Evolutionary conservation across 2,888 invertebrate species (phyloP).

Genomic region (Sphecodes monilicornis): DNA sequence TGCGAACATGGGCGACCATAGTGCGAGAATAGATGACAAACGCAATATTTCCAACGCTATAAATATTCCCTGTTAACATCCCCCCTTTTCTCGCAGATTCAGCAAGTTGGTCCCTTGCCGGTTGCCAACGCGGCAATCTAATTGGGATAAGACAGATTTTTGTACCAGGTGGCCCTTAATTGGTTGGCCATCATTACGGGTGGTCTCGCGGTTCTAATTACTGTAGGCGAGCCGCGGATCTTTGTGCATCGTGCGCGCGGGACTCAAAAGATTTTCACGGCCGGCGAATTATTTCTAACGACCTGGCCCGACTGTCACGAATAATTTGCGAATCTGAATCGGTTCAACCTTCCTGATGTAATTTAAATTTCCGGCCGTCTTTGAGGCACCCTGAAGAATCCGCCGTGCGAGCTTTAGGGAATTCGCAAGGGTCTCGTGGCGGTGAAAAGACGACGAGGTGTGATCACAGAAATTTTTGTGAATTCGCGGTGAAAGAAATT

Average conservation of each 20-base stretch:
- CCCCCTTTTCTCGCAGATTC: constrained; percentile 18
- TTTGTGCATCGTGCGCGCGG: constrained; percentile 24
- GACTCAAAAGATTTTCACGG: constrained; percentile 31
- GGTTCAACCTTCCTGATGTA: neutral
- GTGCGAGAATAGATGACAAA: constrained; percentile 72
- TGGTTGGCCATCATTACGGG: constrained; percentile 70
- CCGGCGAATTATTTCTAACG: constrained; percentile 42
- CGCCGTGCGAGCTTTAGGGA: neutral
- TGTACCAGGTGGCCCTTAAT: constrained; percentile 72
- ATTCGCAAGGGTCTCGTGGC: neutral
- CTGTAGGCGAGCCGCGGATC: constrained; percentile 19
- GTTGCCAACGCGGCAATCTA: constrained; percentile 63
- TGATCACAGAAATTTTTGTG: neutral
- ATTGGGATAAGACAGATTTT: constrained; percentile 74
- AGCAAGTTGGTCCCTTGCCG: constrained; percentile 21
- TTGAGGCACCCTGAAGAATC: neutral
- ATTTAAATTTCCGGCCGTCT: neutral
- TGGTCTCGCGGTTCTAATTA: constrained; percentile 68
- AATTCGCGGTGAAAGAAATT: neutral
- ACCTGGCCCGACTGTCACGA: neutral
- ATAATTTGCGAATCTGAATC: neutral
- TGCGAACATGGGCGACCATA: constrained; percentile 46
- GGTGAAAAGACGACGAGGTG: neutral
- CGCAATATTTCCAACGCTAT: constrained; percentile 73
- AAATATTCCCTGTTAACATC: constrained; percentile 66